Percentiles rank a stretch among this genome's conserved stretches.
These are phyloP conservation scores for Glaucomys volans DNA, from an alignment of 2,113 vertebrate species.

Conservation along the genomic window DNA sequence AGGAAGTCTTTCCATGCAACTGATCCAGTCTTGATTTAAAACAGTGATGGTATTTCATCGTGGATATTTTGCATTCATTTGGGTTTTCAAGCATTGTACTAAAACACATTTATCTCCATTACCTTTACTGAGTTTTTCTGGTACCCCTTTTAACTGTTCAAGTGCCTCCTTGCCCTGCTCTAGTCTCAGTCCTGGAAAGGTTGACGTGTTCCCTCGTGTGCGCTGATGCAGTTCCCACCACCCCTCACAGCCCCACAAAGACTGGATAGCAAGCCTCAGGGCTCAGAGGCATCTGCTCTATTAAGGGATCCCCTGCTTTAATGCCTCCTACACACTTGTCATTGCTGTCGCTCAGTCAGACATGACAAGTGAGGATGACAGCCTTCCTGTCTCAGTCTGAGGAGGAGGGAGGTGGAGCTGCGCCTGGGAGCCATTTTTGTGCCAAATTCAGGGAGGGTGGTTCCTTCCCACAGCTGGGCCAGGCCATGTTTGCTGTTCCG, in stretches of 20 bases:
- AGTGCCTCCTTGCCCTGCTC: not conserved
- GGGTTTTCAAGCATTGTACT: not conserved
- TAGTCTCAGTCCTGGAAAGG: not conserved
- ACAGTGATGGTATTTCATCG: not conserved
- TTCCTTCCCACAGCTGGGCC: not conserved
- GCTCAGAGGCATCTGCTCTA: constrained; percentile 56
- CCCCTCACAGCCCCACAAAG: not conserved
- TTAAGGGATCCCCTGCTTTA: constrained; percentile 67
- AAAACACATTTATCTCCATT: not conserved
- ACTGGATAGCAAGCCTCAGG: not conserved
- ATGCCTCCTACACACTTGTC: constrained; percentile 52
- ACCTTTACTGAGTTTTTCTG: not conserved
- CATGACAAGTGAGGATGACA: constrained; percentile 59
- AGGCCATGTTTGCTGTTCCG: not conserved
- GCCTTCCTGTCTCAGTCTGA: constrained; percentile 65
- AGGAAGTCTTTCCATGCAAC: not conserved
- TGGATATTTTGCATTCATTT: not conserved
- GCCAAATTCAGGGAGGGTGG: not conserved
- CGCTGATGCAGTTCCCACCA: rapidly evolving
- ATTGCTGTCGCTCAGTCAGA: constrained; percentile 49
- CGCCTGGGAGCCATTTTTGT: constrained; percentile 47
- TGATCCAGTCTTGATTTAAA: not conserved
- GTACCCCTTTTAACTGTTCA: not conserved
- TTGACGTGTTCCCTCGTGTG: rapidly evolving
- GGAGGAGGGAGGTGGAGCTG: constrained; percentile 31